Base-by-base conservation (phyloP, 2,797 vertebrate species). In the Eleutherodactylus coqui region DNA sequence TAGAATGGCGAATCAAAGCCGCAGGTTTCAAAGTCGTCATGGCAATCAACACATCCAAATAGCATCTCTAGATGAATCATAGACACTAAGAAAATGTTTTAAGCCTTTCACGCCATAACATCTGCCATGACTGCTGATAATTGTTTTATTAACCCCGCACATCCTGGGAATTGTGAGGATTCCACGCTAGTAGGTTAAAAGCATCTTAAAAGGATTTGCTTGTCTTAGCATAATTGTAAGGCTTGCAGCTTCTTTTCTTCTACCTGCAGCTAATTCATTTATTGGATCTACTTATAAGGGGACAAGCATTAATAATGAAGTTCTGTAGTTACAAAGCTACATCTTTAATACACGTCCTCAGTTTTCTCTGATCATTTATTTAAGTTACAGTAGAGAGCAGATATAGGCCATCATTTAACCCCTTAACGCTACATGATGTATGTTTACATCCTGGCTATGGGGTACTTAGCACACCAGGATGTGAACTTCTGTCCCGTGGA, bases 121-220 rank as follows among this genome's bases (percentile, higher is more conserved):
- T 72, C 67, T 86, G 49, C 53, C 27, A 27, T 75, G 69, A 60
- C 41, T 36, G 77, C 36, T 45, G 60, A 51, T 60, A 58, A 73
- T 80, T 85, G 41, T 55, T 79, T 58, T 85, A 70, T 85, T 41
- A 78, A 83, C 79, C 79, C 27, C 51, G 45, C 32, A 60, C 70
- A 73, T 27, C 43, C 70, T 73, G n/a, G 70, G 70, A 73, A 73
- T 73, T 45, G 38, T 73, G 4, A 73, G 16, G 27, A 73, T 73
- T 73, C 70, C 70, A 73, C 1, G 41, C 70, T 73, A 43, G 8
- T 13, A 45, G 69, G 38, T 43, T 45, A 45, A 41, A 70, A 70
- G 36, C 36, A 43, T 69, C 64, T 69, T 69, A 69, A 36, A 38
- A 38, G 67, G 38, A 72, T 45, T 72, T 72, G 67, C 67, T 41